phyloP scores from a whole-genome alignment of 2,888 invertebrate genomes.

The Ellobium chinense region DNA sequence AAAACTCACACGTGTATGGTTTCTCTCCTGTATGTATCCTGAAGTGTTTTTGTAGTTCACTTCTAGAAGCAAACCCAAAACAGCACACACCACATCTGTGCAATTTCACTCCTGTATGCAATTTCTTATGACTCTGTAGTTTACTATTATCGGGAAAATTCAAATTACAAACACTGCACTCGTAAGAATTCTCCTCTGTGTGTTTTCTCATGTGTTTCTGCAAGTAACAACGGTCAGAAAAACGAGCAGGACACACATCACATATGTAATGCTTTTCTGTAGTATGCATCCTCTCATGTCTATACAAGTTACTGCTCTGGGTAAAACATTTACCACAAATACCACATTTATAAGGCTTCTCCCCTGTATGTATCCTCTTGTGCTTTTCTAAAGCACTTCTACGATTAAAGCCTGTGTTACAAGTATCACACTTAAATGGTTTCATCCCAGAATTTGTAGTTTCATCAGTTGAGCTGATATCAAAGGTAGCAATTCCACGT shows the following conservation, averaged over 20 bases:
- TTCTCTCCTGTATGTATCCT: conserved; percentile 22
- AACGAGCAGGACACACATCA: conserved; percentile 31
- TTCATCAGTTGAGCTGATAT: too few relatives aligned
- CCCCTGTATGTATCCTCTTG: too few relatives aligned
- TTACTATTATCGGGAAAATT: background rate
- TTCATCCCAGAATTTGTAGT: too few relatives aligned
- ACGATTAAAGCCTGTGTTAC: too few relatives aligned
- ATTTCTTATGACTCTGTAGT: background rate
- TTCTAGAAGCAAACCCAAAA: background rate
- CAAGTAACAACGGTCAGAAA: conserved; percentile 33
- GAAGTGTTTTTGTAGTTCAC: conserved; percentile 3
- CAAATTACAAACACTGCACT: background rate
- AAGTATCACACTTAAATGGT: too few relatives aligned
- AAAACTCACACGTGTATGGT: conserved; percentile 36
- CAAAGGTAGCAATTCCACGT: too few relatives aligned
- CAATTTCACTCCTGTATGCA: background rate
- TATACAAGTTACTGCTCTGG: too few relatives aligned
- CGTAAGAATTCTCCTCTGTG: conserved; percentile 5
- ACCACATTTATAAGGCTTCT: too few relatives aligned
- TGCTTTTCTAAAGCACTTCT: too few relatives aligned
- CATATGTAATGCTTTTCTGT: conserved; percentile 43
- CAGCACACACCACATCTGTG: conserved; percentile 10
- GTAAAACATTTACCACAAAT: too few relatives aligned
- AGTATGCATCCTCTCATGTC: conserved; percentile 22
- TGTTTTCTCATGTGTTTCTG: conserved; percentile 6